Conservation (phyloP, 2,113 vertebrate genomes). For the Rhombomys opimus region DNA sequence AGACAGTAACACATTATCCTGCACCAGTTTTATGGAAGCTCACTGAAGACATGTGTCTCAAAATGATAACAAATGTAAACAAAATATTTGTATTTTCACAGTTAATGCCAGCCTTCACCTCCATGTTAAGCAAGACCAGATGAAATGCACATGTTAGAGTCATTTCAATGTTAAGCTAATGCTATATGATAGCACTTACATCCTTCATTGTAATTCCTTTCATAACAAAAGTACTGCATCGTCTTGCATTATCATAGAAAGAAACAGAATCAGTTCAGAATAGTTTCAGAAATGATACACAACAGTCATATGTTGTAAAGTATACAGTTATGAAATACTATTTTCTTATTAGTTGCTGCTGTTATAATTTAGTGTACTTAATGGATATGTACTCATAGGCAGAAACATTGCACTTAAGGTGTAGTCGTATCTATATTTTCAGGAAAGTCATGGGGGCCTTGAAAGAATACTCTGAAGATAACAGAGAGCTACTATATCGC, state of each 20-base stretch:
- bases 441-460: not conserved
- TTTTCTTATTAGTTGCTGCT: not conserved
- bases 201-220: not conserved
- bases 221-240: not conserved
- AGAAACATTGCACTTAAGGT: not conserved
- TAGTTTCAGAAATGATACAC: not conserved
- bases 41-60: not conserved
- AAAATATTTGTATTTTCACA: not conserved
- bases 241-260: not conserved
- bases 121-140: not conserved
- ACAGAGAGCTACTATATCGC: too few relatives aligned
- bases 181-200: fast-evolving
- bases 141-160: too few relatives aligned
- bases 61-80: not conserved
- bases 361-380: not conserved
- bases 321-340: not conserved
- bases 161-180: not conserved
- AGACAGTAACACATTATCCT: not conserved
- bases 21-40: not conserved
- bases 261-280: not conserved
- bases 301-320: not conserved
- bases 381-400: not conserved
- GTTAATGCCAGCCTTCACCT: not conserved
- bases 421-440: not conserved
- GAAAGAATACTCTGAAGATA: not conserved